phyloP scores from a whole-genome alignment of 2,113 vertebrate species.

The Dicerorhinus sumatrensis region DNA sequence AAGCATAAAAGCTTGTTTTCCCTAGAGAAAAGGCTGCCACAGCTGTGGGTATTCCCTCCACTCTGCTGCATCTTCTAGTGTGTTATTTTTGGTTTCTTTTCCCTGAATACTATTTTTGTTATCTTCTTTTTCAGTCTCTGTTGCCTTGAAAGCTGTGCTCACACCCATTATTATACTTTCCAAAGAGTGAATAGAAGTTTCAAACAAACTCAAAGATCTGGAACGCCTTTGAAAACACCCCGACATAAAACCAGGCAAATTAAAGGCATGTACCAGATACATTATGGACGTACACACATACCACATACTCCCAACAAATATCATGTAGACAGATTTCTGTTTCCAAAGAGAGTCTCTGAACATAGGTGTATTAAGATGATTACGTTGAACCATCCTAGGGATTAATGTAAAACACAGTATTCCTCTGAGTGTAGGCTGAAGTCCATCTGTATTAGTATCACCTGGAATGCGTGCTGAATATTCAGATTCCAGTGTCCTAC shows the following conservation, averaged over 20 bases:
- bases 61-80: constrained; percentile 38
- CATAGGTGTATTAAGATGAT: not conserved
- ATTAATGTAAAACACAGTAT: not conserved
- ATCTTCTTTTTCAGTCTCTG: constrained; percentile 73
- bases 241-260: constrained; percentile 57
- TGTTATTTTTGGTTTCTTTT: constrained; percentile 81
- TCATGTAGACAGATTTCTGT: not conserved
- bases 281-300: not conserved
- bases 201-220: constrained; percentile 74
- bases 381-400: not conserved
- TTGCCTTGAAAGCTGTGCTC: constrained; percentile 78
- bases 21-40: constrained; percentile 16
- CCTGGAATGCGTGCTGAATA: not conserved
- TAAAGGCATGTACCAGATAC: constrained; percentile 36
- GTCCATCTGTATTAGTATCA: not conserved
- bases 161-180: constrained; percentile 80
- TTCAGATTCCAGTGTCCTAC: not conserved
- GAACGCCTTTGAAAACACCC: constrained; percentile 62
- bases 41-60: constrained; percentile 79
- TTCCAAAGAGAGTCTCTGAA: not conserved
- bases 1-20: constrained; percentile 34
- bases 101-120: constrained; percentile 79
- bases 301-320: not conserved
- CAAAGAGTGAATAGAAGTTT: constrained; percentile 76
- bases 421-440: not conserved